phyloP scores from a whole-genome alignment of 2,797 vertebrate species.

The Falco novaeseelandiae region DNA sequence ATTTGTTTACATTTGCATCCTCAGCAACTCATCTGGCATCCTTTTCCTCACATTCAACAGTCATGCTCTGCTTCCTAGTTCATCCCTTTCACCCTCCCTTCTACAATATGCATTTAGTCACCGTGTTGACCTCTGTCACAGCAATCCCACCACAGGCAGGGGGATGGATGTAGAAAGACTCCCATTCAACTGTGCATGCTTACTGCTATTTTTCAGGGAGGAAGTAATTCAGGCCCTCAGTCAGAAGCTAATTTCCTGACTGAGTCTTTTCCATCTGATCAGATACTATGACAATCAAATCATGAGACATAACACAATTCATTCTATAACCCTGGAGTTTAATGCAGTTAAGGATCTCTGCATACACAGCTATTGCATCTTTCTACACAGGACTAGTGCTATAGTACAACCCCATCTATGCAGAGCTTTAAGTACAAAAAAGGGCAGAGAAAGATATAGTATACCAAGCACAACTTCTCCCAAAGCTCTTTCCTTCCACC shows the following conservation, averaged over 20 bases:
- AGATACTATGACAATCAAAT: not conserved
- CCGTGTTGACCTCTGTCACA: not conserved
- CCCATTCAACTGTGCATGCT: not conserved
- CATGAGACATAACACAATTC: not conserved
- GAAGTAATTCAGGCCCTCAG: not conserved
- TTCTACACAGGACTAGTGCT: not conserved
- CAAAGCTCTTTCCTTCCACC: not conserved
- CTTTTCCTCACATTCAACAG: not conserved
- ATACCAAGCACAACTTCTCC: not conserved
- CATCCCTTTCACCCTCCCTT: not conserved
- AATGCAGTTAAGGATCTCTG: not conserved
- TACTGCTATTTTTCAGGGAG: not conserved
- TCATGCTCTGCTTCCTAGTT: not conserved
- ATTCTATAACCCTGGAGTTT: not conserved
- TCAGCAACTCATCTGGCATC: not conserved
- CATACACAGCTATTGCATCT: not conserved
- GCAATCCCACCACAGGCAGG: not conserved
- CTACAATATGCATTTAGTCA: not conserved
- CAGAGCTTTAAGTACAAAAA: not conserved
- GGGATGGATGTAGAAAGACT: not conserved
- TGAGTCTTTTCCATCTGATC: not conserved
- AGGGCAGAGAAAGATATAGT: not conserved
- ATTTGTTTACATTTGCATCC: not conserved
- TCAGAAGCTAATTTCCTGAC: not conserved
- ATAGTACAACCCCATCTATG: not conserved